Evolutionary conservation across 2,888 invertebrate genomes (phyloP).

Genomic region (Catocala nupta): DNA sequence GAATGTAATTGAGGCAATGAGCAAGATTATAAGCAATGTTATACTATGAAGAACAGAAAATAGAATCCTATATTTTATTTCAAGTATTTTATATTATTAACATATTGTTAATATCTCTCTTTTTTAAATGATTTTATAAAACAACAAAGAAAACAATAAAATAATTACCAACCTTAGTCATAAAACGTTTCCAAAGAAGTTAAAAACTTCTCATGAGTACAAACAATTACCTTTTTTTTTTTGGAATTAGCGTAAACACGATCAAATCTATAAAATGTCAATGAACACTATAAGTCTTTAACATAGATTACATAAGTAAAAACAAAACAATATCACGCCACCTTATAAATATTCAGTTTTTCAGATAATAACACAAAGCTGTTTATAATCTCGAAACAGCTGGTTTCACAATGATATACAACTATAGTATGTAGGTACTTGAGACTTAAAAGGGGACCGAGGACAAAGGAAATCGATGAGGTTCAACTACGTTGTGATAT

Average conservation of each 20-base stretch:
- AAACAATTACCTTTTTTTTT: too few relatives aligned
- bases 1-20: neutral
- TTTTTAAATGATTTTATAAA: too few relatives aligned
- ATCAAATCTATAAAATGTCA: neutral
- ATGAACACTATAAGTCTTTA: neutral
- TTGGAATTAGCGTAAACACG: neutral
- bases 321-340: conserved; percentile 55
- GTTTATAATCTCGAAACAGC: conserved; percentile 70
- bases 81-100: too few relatives aligned
- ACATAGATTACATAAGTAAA: conserved; percentile 62
- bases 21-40: too few relatives aligned
- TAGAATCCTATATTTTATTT: too few relatives aligned
- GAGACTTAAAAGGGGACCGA: conserved; percentile 64
- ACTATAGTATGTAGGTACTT: conserved; percentile 35
- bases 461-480: conserved; percentile 86
- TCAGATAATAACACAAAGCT: conserved; percentile 42
- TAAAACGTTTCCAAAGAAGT: too few relatives aligned
- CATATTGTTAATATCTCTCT: too few relatives aligned
- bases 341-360: conserved; percentile 50
- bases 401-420: conserved; percentile 57
- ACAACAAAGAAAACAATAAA: too few relatives aligned
- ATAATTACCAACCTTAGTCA: too few relatives aligned
- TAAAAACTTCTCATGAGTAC: too few relatives aligned
- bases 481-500: conserved; percentile 54
- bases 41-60: too few relatives aligned